A percentile compares a stretch with the other conserved stretches of the same genome.
Evolutionary conservation across 2,888 invertebrate genomes (phyloP).

Genomic region (Ochropleura leucogaster): DNA sequence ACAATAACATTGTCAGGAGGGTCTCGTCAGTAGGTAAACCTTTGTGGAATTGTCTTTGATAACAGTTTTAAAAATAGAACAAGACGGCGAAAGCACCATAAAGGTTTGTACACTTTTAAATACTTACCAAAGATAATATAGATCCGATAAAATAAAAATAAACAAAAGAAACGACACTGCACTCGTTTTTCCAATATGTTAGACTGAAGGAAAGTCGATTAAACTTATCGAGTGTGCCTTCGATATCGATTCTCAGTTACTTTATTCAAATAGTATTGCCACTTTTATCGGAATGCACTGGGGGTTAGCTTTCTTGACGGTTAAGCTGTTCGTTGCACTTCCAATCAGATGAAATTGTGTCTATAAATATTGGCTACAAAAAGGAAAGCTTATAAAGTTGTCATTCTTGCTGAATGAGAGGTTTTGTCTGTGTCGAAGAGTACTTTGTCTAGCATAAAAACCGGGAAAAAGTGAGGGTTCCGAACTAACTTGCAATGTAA

Average conservation of each 20-base stretch:
- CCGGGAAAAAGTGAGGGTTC: too few species aligned
- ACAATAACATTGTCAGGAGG: too few species aligned
- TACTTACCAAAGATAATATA: background rate
- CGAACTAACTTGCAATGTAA: too few species aligned
- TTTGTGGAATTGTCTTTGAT: background rate
- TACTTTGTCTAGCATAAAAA: background rate
- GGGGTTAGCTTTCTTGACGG: background rate
- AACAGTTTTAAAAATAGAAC: background rate
- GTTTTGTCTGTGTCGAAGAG: background rate
- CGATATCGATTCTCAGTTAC: slow-evolving; percentile 28
- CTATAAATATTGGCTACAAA: slow-evolving; percentile 18
- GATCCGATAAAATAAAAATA: background rate
- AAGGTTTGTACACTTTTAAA: background rate
- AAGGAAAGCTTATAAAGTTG: slow-evolving; percentile 3
- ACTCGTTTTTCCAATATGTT: slow-evolving; percentile 16
- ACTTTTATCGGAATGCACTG: slow-evolving; percentile 36
- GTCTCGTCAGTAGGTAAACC: too few species aligned
- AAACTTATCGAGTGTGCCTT: slow-evolving; percentile 12
- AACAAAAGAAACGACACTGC: background rate
- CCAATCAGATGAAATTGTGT: slow-evolving; percentile 32
- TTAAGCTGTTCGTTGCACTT: slow-evolving; percentile 34
- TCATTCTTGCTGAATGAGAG: slow-evolving; percentile 11
- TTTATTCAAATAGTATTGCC: slow-evolving; percentile 48
- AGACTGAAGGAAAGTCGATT: slow-evolving; percentile 22
- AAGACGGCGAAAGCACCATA: background rate